Evolutionary conservation across 2,113 vertebrate species (phyloP), one percentile per base, ranked within the genome.

Genomic region (Pollachius pollachius): DNA sequence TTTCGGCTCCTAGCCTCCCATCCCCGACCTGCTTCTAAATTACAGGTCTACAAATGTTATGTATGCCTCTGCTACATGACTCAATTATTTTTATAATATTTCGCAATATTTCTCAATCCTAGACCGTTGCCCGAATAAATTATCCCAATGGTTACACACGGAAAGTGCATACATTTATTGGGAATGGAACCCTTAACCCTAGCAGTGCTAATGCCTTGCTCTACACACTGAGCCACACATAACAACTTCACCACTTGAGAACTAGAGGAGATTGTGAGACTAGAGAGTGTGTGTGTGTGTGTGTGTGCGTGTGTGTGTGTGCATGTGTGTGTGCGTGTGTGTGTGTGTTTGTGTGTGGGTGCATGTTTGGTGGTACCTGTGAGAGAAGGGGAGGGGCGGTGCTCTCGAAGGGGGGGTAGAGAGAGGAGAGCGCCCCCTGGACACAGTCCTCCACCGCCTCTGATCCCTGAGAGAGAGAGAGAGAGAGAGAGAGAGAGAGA

Each of bases 401-500:
- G 60, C 93, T 95, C 85, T 96, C 95, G 21, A 96, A 97, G 1
- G 96, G 96, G 3, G 96, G 96, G 60, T 96, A 97, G 27, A 97
- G 91, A 16, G 95, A 94, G 0, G 96, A 94, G 0, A 97, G 93
- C 0, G 94, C 94, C 89, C 94, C 94, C 91, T 97, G 95, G n/a
- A 97, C 94, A 65, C 95, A 97, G 78, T 96, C 95, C 81, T 97
- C 96, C 87, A 97, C 95, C 2, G 96, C 94, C 84, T 96, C 94
- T 3, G 94, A 94, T 84, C 94, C 94, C 95, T 96, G 84, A 25
- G 62, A 80, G 65, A 79, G 62, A 80, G 0, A 73, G 60, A n/a
- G 11, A 54, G 18, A 19, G 52, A 69, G 23, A n/a, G 52, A 13
- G 54, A 16, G 34, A 52, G 25, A 64, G 63, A 23, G 19, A 56